Base-by-base conservation (phyloP, 2,888 invertebrate species). In the Cordylochernes scorpioides region DNA sequence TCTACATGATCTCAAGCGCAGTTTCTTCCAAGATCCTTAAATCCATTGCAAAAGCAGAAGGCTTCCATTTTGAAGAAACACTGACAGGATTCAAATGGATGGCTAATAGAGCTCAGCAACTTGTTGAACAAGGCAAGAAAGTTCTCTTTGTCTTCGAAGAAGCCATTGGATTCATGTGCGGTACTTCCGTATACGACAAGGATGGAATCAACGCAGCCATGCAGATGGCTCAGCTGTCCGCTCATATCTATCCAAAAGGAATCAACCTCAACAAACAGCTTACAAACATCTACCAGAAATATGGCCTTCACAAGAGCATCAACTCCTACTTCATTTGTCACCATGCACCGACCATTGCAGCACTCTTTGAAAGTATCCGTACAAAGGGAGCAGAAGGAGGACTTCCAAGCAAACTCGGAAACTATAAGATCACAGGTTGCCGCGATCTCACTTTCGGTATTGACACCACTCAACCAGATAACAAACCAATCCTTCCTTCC, bases 41-140 rank as follows among this genome's bases (percentile, higher is more conserved):
- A 16, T 66, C 82, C 1, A 73, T 99, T 49, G 69, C 74, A 0
- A 58, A 62, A 25, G 63, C 60, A 2, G 73, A 77, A 47, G 86
- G 77, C 3, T 72, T 71, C 32, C 62, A 67, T 36, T 66, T 62
- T 47, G 58, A 60, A 48, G 88, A 94, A 57, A 94, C 97, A 0
- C 60, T 97, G 30, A 99, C 97, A 1, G 97, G 97, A 0, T 99
- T 99, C 51, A 99, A 99, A 49, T 99, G 91, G 91, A 88, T 99
- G 78, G 94, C 82, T 4, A 94, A 91, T 53, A 65, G 65, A 45
- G 63, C 74, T 0, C 58, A 68, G 17, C 65, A 80, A 5, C 54
- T 86, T 30, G 53, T 68, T 18, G 57, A 64, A 32, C 54, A 68
- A 31, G 72, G 68, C 16, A 74, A 77, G 45, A 54, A 59, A 7